A percentile compares a stretch with the other conserved stretches of the same genome.
Evolutionary conservation across 2,888 invertebrate genomes (phyloP).

Genomic region (Lasioglossum leucozonium): DNA sequence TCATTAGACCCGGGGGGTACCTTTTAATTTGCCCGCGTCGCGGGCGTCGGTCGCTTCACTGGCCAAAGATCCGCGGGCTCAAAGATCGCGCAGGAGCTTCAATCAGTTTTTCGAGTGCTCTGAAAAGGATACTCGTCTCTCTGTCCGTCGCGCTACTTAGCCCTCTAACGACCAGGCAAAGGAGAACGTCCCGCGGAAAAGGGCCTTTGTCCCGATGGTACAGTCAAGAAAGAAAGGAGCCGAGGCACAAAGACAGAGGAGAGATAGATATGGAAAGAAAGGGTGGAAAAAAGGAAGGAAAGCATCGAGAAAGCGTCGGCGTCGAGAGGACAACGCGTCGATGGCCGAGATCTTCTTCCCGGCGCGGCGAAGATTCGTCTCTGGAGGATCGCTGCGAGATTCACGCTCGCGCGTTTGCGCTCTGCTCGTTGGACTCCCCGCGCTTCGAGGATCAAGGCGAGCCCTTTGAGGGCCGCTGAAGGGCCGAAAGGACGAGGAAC

Average conservation of each 20-base stretch:
- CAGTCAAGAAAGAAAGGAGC: neutral
- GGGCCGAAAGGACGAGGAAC: conserved; percentile 12
- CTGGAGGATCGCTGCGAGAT: conserved; percentile 38
- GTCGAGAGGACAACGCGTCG: conserved; percentile 30
- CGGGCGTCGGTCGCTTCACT: conserved; percentile 11
- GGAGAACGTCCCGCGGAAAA: conserved; percentile 28
- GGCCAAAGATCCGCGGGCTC: conserved; percentile 23
- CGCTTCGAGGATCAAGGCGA: conserved; percentile 41
- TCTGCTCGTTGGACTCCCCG: neutral
- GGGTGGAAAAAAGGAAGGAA: neutral
- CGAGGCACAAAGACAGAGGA: neutral
- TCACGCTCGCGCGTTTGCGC: conserved; percentile 38
- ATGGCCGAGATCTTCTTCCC: conserved; percentile 24
- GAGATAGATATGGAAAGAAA: neutral
- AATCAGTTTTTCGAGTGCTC: conserved; percentile 40
- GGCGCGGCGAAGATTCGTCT: conserved; percentile 46
- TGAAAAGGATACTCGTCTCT: conserved; percentile 37
- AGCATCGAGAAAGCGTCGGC: neutral
- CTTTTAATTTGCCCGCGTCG: conserved; percentile 29
- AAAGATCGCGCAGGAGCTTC: conserved; percentile 35
- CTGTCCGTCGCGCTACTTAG: conserved; percentile 43
- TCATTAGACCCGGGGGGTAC: conserved; percentile 23
- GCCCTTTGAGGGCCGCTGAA: conserved; percentile 42
- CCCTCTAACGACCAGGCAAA: conserved; percentile 33
- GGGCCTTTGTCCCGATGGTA: conserved; percentile 43